These are phyloP conservation scores for Diplolepis rosae DNA, from an alignment of 2,888 invertebrate genomes.

Conservation along the genomic window DNA sequence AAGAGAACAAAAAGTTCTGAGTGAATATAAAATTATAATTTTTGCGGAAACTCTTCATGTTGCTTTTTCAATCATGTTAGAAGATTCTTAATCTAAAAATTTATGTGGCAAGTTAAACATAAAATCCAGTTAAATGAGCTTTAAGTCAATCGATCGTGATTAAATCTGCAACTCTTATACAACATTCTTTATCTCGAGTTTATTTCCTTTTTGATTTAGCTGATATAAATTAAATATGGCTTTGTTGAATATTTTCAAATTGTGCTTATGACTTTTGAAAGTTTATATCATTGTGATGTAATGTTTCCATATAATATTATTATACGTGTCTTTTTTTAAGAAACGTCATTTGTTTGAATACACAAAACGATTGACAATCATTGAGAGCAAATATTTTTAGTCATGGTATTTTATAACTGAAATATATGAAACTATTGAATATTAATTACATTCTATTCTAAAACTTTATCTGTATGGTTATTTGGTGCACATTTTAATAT, in stretches of 20 bases:
- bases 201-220: conserved; percentile 12
- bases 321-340: too few species aligned
- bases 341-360: too few species aligned
- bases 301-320: too few species aligned
- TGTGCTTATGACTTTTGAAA: neutral
- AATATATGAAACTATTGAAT: too few species aligned
- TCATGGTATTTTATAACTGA: too few species aligned
- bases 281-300: neutral
- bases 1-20: neutral
- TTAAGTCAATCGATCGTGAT: conserved; percentile 6
- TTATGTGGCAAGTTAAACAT: conserved; percentile 5
- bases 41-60: neutral
- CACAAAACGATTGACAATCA: too few species aligned
- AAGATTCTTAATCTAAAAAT: conserved; percentile 22
- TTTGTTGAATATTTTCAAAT: neutral
- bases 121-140: neutral
- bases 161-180: conserved; percentile 13
- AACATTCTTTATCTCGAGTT: neutral
- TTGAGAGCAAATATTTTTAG: too few species aligned
- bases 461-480: too few species aligned
- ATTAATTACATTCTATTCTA: too few species aligned
- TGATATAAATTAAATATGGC: neutral
- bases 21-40: neutral
- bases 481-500: too few species aligned
- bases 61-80: neutral